Base-by-base conservation (phyloP, 2,797 vertebrate genomes). In the Rhinichthys osculus region DNA sequence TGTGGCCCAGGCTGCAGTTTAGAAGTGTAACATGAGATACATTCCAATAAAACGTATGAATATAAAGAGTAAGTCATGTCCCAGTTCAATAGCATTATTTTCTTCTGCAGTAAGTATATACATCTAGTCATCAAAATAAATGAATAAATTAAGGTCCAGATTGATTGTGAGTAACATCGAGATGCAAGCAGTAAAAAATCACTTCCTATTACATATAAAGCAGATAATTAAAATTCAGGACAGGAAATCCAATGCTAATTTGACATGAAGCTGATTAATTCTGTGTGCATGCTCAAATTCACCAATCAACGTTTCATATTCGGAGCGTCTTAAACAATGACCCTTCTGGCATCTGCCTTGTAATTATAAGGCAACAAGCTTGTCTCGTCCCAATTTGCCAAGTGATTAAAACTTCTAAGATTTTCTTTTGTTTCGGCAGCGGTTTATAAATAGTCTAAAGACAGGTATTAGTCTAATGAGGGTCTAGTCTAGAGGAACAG, bases 401-500 rank as follows among this genome's bases (percentile, higher is more conserved):
- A 77, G 23, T 54, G 23, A 67, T 84, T 67, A 66, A 76, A 84
- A 84, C 44, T 38, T 23, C 6, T 23, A 40, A 16, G 7, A 77
- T 40, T 77, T 40, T 77, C 62, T 77, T 84, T 83, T 76, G 73
- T 54, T 84, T 40, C 10, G 0, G 23, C 59, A 40, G 21, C 11
- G 21, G 5, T 83, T 83, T 83, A 77, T 77, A 52, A 67, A 67
- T 66, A 76, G 59, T 77, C 33, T 77, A 52, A 84, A 77, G 72
- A 77, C 59, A 54, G 72, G 73, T 84, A 67, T 77, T 54, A 84
- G 73, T 69, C 82, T 77, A 84, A 77, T 84, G 62, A 84, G 47
- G 73, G 59, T 73, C 50, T 59, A 59, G 69, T 83, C 73, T 50
- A 5, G 44, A 84, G 72, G 44, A 83, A 67, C 42, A 76, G 44